These are phyloP conservation scores for Drosophila ambigua DNA, from an alignment of 1,140 invertebrate genomes.

Conservation along the genomic window DNA sequence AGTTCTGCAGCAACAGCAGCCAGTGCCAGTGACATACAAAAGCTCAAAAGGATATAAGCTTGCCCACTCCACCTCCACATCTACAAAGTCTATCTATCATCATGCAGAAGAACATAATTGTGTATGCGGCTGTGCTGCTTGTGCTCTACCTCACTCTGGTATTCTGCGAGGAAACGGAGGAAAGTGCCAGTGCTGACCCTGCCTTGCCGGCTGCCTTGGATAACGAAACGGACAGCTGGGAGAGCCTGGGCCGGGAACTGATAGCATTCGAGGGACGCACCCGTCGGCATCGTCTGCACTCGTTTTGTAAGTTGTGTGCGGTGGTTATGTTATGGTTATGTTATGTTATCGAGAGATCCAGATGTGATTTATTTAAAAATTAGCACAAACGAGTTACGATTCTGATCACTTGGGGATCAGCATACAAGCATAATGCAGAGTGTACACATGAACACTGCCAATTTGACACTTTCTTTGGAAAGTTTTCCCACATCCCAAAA, in stretches of 20 bases:
- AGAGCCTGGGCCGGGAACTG: slow-evolving; percentile 52
- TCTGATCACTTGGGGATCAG: slow-evolving; percentile 44
- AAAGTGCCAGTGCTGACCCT: slow-evolving; percentile 9
- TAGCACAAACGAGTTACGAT: slow-evolving; percentile 43
- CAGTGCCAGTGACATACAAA: slow-evolving; percentile 38
- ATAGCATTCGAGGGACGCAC: slow-evolving; percentile 69
- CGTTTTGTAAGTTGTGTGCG: slow-evolving; percentile 32
- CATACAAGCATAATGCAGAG: slow-evolving; percentile 23
- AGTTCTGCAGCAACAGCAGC: slow-evolving; percentile 47
- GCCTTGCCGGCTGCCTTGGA: slow-evolving; percentile 23
- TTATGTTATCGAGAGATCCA: slow-evolving; percentile 2
- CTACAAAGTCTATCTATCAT: background rate
- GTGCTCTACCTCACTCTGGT: slow-evolving; percentile 66
- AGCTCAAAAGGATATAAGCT: slow-evolving; percentile 43
- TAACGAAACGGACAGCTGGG: slow-evolving; percentile 30
- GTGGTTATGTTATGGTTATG: slow-evolving; percentile 7
- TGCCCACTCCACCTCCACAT: background rate
- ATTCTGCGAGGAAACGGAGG: slow-evolving; percentile 63
- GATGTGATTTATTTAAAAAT: slow-evolving; percentile 31
- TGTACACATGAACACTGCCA: slow-evolving; percentile 24
- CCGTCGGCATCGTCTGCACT: slow-evolving; percentile 72
- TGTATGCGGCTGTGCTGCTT: slow-evolving; percentile 62
- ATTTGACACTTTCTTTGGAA: slow-evolving; percentile 71
- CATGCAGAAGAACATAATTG: slow-evolving; percentile 72
- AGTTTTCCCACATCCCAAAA: slow-evolving; percentile 47